These are phyloP conservation scores for Pedetes capensis DNA, from an alignment of 2,113 vertebrate genomes.

Conservation along the genomic window DNA sequence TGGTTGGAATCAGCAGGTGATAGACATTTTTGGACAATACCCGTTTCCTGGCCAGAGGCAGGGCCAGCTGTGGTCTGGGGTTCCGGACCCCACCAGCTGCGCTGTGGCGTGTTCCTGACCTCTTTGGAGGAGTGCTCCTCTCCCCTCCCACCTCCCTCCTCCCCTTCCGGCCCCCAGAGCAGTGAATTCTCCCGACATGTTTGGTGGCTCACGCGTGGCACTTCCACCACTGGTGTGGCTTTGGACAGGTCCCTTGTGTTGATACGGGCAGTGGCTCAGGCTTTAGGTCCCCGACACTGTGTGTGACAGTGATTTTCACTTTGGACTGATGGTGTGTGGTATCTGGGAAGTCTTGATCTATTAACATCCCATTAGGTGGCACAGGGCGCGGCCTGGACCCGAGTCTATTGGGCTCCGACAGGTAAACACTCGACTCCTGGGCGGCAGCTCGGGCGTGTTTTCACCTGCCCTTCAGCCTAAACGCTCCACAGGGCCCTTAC, in stretches of 20 bases:
- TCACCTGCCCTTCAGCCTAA: conserved; percentile 77
- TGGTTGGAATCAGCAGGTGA: not conserved
- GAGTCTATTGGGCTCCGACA: conserved; percentile 75
- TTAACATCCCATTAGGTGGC: conserved; percentile 73
- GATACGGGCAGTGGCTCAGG: not conserved
- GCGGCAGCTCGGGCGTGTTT: conserved; percentile 73
- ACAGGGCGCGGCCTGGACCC: conserved; percentile 71
- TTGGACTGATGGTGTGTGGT: conserved; percentile 63
- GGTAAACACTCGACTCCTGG: conserved; percentile 79
- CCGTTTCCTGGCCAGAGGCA: not conserved
- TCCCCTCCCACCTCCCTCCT: not conserved
- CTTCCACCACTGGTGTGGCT: not conserved
- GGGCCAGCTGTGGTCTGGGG: not conserved
- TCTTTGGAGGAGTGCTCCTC: not conserved
- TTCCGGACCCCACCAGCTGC: not conserved
- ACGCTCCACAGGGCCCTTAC: conserved; percentile 57
- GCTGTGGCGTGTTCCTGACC: not conserved
- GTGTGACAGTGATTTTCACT: conserved; percentile 9
- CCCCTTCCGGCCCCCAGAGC: not conserved
- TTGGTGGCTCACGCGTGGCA: not conserved
- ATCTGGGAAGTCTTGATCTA: conserved; percentile 58
- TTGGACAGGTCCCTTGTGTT: rapidly evolving
- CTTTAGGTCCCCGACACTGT: not conserved
- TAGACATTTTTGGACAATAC: not conserved
- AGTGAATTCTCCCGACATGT: not conserved